These are phyloP conservation scores for Chamaetylas fuelleborni DNA, from an alignment of 2,113 vertebrate genomes.

Conservation along the genomic window DNA sequence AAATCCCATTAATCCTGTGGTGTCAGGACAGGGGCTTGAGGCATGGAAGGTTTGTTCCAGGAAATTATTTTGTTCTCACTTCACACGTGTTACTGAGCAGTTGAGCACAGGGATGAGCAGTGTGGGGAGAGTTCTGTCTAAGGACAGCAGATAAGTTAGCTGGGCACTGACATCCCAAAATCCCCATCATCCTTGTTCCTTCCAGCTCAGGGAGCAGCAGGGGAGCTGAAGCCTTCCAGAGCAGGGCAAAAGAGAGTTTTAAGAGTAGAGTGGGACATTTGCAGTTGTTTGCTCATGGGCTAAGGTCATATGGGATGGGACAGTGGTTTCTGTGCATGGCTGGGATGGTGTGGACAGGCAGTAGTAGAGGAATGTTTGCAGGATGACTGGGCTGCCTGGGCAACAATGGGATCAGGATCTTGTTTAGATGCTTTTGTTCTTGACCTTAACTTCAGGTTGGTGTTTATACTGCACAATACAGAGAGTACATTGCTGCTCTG, in stretches of 20 bases:
- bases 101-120: background rate
- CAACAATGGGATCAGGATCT: fast-evolving
- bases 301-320: background rate
- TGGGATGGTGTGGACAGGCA: background rate
- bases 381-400: background rate
- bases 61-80: background rate
- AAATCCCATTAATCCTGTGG: background rate
- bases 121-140: background rate
- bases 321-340: fast-evolving
- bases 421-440: background rate
- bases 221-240: background rate
- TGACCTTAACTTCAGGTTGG: background rate
- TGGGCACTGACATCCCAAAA: background rate
- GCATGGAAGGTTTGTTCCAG: background rate
- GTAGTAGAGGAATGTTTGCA: background rate
- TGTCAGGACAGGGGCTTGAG: background rate
- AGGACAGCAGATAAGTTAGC: background rate
- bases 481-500: background rate
- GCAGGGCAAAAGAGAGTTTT: background rate
- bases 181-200: background rate
- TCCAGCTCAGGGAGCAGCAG: background rate
- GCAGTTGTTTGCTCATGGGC: background rate
- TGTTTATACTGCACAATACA: background rate
- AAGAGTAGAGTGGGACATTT: background rate
- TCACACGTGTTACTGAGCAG: background rate